Percentiles rank a stretch among this genome's conserved stretches.
Evolutionary conservation across 2,888 invertebrate species (phyloP).

Genomic region (Agonopterix heracliana): DNA sequence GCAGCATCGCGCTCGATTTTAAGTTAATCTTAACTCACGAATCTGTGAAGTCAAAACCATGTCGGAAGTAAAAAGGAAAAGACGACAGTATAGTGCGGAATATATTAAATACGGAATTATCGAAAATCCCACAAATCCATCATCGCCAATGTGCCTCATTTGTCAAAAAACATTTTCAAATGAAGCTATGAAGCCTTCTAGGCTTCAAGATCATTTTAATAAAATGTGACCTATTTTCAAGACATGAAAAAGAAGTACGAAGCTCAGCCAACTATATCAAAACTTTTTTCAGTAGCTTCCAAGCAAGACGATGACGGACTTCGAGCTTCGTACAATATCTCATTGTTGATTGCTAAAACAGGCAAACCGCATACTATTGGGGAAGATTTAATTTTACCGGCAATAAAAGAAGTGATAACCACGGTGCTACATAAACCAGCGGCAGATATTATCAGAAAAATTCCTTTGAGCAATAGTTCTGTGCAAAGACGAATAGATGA

Average conservation of each 20-base stretch:
- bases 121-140: slow-evolving; percentile 12
- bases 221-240: slow-evolving; percentile 7
- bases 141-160: slow-evolving; percentile 15
- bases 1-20: too few relatives aligned
- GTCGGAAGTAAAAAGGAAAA: background rate
- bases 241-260: background rate
- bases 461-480: slow-evolving; percentile 28
- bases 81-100: background rate
- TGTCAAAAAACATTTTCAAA: slow-evolving; percentile 12
- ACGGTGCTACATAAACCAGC: slow-evolving; percentile 28
- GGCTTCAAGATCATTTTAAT: slow-evolving; percentile 10
- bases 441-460: slow-evolving; percentile 28
- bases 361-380: slow-evolving; percentile 30
- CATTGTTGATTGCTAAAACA: slow-evolving; percentile 17
- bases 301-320: background rate
- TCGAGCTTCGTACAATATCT: slow-evolving; percentile 2
- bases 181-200: slow-evolving; percentile 4
- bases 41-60: too few relatives aligned
- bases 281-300: background rate
- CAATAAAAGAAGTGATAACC: slow-evolving; percentile 29
- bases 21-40: too few relatives aligned
- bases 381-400: slow-evolving; percentile 34
- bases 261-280: background rate
- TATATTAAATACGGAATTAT: slow-evolving; percentile 12
- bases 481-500: slow-evolving; percentile 27